phyloP scores from a whole-genome alignment of 2,888 invertebrate species.

The Orthonevra nobilis region DNA sequence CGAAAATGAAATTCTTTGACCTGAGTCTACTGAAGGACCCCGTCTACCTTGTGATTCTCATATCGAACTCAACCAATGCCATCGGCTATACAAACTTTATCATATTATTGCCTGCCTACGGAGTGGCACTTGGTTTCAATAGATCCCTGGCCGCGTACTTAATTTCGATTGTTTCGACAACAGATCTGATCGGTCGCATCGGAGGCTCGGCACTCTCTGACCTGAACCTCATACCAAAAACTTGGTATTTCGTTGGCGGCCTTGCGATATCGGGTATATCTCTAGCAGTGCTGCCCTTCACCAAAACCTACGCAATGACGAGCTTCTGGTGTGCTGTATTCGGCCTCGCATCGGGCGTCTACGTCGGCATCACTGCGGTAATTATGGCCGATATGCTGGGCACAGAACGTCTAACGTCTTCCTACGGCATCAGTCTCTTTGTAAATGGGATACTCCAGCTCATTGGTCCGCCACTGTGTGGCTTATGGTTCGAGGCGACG shows the following conservation, averaged over 20 bases:
- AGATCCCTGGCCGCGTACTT: conserved; percentile 87
- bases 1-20: conserved; percentile 85
- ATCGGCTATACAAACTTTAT: conserved; percentile 93
- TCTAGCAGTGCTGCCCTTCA: conserved; percentile 86
- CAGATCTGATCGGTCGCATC: conserved; percentile 91
- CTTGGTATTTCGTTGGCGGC: conserved; percentile 91
- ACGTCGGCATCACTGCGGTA: conserved; percentile 92
- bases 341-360: conserved; percentile 91
- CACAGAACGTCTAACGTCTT: conserved; percentile 90
- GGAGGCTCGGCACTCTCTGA: conserved; percentile 93
- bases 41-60: conserved; percentile 89
- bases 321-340: conserved; percentile 88
- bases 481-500: conserved; percentile 84
- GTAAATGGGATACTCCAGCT: conserved; percentile 91
- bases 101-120: conserved; percentile 89
- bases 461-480: conserved; percentile 91
- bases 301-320: conserved; percentile 84
- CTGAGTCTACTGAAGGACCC: conserved; percentile 87
- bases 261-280: conserved; percentile 89
- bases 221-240: conserved; percentile 87
- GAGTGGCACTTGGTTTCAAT: conserved; percentile 85
- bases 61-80: conserved; percentile 92
- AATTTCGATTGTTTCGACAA: conserved; percentile 89
- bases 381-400: conserved; percentile 94
- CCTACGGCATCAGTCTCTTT: conserved; percentile 92